Base-by-base conservation (phyloP, 2,888 invertebrate species). In the Scaptomyza reducta region DNA sequence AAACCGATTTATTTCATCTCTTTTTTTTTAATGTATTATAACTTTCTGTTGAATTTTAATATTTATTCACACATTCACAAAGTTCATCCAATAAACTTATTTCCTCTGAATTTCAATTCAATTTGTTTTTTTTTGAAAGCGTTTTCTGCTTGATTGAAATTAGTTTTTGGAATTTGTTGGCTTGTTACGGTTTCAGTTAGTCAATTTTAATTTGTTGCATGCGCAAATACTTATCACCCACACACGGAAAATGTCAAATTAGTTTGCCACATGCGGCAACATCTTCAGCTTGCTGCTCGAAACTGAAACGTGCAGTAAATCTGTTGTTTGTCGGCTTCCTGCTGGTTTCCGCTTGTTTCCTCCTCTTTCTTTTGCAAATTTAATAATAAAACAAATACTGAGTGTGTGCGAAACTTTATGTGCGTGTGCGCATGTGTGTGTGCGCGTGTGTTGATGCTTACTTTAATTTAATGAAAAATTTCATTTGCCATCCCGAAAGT, bases 381-480 rank as follows among this genome's bases (percentile, higher is more conserved):
- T 63, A 70, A 74, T 69, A 69, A 69, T 74, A 60, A 59, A 64
- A 64, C 55, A 50, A 49, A 41, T 50, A 40, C 29, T 14, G 41
- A 45, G 50, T 58, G 47, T 16, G 31, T 10, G 38, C n/a, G 33
- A 18, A 18, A 18, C 35, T 49, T 35, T 16, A 14, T 33, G 16
- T 31, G 35, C 16, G 49, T 59, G 31, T 27, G n/a, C 16, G 46
- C 55, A 44, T 14, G 16, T 54, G 59, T 53, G 63, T 57, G 60
- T 45, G 49, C 25, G 56, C 40, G 46, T 51, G n/a, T 67, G 29
- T 42, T 61, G 35, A 54, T 65, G 55, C 63, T 68, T 51, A 70
- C 53, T 81, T 79, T 64, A 77, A 77, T 79, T 81, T 64, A 63
- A 81, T 70, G 64, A 70, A 65, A 68, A 79, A 67, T 71, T 77